Evolutionary conservation across 92 coral and sea anemone species (phyloP), one percentile per base, ranked within the genome.

Genomic region (Paragorgia papillata): DNA sequence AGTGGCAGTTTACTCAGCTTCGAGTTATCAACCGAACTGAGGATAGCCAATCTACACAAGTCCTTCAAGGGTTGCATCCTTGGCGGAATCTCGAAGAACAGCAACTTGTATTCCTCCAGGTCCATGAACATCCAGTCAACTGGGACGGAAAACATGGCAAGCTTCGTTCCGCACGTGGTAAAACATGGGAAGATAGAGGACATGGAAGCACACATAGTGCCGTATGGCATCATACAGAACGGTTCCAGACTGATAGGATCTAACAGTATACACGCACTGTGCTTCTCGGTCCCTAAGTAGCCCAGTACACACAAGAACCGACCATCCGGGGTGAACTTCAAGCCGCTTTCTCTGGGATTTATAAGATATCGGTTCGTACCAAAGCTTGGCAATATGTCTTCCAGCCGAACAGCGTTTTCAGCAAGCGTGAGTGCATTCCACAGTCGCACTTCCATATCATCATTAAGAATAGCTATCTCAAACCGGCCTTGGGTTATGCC

Each of bases 261-360:
- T 49, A 71, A 53, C 64, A 71, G 10, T 32, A 71, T 19, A 35
- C 78, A 71, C 5, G 7, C 17, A 24, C 63, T 21, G 15, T 33
- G 14, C 6, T 15, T 12, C 44, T 24, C 55, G 14, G 49, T 22
- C 0, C 40, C 49, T 7, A 51, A 21, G 17, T 71, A 50, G 15
- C 32, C 78, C 35, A 71, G 41, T 24, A 71, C 64, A 37, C 64
- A 30, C 29, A 71, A 12, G 21, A 27, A 71, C 14, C 50, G 62
- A 26, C 78, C 78, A 32, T 71, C 65, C 8, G 78, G 78, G 17
- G 62, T 26, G 31, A 71, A 71, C 25, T 33, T 71, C 14, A 71
- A 6, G 30, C 35, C 58, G 34, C 78, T 71, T 54, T 71, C 63
- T 35, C 78, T 29, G 18, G 64, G 51, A 71, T 71, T 55, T 8